Evolutionary conservation across 2,888 invertebrate genomes (phyloP), one percentile per base, ranked within the genome.

Genomic region (Zygothrica quintamaculata): DNA sequence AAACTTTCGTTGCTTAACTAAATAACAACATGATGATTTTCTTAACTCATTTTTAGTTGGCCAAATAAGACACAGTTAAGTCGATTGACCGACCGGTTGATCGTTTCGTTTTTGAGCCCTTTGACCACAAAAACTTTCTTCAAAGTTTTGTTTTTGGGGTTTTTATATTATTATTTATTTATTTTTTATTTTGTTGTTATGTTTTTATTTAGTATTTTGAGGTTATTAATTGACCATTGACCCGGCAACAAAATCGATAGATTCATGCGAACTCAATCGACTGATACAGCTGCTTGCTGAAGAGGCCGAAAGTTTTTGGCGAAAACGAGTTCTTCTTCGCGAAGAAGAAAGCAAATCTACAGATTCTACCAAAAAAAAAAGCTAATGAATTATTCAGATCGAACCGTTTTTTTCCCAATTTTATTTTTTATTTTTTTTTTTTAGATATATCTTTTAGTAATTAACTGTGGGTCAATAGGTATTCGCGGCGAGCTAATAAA

Each of bases 391-490:
- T 74, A 82, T 84, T 77, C 85, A 82, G 70, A 60, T 48, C 53
- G 42, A 3, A 13, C 29, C 12, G 25, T 3, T 12, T 33, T 8
- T 18, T 6, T 13, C 34, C 11, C 12, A 18, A 2, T 9, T 34
- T n/a, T n/a, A n/a, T n/a, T n/a, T 33, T 47, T 72, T 67, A 62
- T 18, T 6, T 13, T 40, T 13, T 13, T 18, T 6, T 13, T 40
- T 13, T 13, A 18, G 4, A 7, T 34, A n/a, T n/a, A n/a, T n/a
- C 7, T 33, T 47, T 72, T 67, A 62, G 76, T 67, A 82, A 82
- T 79, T 85, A 77, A 39, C 58, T 67, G 53, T 71, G 78, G 85
- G 86, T 87, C 87, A 87, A 82, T 82, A 67, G 78, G 74, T 76
- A n/a, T 44, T 57, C 48, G 50, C 36, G 33, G 62, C 74, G 74